Conservation (phyloP, 2,888 invertebrate genomes). For the Stramonita haemastoma region DNA sequence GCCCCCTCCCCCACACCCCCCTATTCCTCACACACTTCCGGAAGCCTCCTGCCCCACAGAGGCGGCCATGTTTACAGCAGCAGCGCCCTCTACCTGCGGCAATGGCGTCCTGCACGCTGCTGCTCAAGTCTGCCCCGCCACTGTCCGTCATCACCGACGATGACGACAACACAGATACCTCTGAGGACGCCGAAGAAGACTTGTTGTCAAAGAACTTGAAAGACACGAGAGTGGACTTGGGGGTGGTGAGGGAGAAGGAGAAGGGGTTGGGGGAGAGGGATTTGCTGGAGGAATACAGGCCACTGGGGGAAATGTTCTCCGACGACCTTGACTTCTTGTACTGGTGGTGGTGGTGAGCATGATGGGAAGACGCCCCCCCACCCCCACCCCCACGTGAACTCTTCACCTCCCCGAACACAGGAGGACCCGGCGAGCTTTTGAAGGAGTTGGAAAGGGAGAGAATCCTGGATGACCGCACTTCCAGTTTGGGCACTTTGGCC, state of each 20-base stretch:
- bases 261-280: constrained; percentile 58
- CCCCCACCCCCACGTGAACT: constrained; percentile 36
- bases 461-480: constrained; percentile 64
- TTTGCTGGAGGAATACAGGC: constrained; percentile 45
- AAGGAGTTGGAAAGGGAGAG: constrained; percentile 51
- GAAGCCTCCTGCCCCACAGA: not conserved
- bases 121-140: not conserved
- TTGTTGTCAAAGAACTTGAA: constrained; percentile 65
- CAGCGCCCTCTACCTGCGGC: not conserved
- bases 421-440: constrained; percentile 38
- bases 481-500: constrained; percentile 69
- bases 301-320: constrained; percentile 58
- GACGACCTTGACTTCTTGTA: constrained; percentile 64
- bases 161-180: not conserved
- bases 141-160: not conserved
- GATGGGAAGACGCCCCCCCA: constrained; percentile 45
- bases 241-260: constrained; percentile 64
- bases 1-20: too few species aligned
- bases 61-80: not conserved
- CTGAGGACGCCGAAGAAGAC: constrained; percentile 11
- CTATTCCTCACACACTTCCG: not conserved
- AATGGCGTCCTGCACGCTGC: not conserved
- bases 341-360: constrained; percentile 23
- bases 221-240: constrained; percentile 63
- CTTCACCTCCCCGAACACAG: not conserved